Evolutionary conservation across 2,888 invertebrate genomes (phyloP), one percentile per base, ranked within the genome.

Genomic region (Oscheius sp.): DNA sequence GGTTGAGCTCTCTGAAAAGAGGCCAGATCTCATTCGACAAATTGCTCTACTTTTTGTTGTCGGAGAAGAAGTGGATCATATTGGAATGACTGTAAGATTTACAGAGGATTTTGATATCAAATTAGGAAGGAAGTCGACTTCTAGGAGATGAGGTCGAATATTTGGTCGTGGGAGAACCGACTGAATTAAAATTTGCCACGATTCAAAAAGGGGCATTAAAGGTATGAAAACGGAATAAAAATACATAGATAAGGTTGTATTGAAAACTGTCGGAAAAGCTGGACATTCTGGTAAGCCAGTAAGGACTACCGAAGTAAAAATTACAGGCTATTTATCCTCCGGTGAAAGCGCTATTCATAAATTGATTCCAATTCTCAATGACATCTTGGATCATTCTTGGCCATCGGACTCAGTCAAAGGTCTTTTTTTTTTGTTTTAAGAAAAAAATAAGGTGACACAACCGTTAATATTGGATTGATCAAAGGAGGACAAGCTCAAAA

Each of bases 121-220:
- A 23, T 57, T 25, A 63, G 63, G 64, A 64, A 48, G 64, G 45
- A 3, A 64, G 46, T n/a, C 15, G 34, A 25, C 48, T 34, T 25
- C 23, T 50, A 3, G 61, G 45, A 17, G 61, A 45, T 15, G 29
- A 10, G 6, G 45, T 61, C 12, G 78, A 82, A 5, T 84, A 75
- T 61, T 69, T 85, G 4, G 53, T 85, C 20, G 83, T 84, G 6
- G 85, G 85, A 4, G 85, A 85, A 65, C 85, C 85, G 20, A 85
- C 85, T 0, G 85, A 85, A 63, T 48, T 82, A 50, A 81, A 79
- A 39, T 83, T 80, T 45, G 83, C 79, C 8, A 74, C 76, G 0
- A 73, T 83, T 45, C 85, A 85, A 70, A 85, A 85, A 70, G 85
- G 85, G 52, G 83, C 83, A 1, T 58, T 81, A 20, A 85, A 85